phyloP scores from a whole-genome alignment of 53 echinoderm and acorn worm genomes.

The Temnopleurus reevesii region DNA sequence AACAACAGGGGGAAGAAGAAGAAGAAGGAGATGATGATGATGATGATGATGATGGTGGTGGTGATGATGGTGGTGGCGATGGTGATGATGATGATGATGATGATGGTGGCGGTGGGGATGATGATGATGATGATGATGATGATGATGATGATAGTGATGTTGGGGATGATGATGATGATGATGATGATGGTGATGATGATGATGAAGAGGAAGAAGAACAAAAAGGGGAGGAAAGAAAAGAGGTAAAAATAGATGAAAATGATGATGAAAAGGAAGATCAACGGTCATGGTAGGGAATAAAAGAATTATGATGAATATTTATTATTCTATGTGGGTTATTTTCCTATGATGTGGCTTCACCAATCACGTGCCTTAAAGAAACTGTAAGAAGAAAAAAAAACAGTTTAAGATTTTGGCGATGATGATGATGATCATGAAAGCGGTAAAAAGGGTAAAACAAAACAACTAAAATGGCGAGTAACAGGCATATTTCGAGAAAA shows the following conservation, averaged over 20 bases:
- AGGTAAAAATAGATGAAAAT: background rate
- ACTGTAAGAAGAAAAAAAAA: too few species aligned
- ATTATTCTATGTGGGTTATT: background rate
- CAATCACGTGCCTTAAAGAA: background rate
- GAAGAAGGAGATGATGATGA: background rate
- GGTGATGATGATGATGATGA: background rate
- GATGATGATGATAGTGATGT: background rate
- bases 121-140: background rate
- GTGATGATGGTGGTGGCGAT: background rate
- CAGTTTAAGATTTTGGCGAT: too few species aligned
- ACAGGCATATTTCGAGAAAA: slow-evolving; percentile 2
- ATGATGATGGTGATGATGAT: background rate
- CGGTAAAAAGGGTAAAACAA: background rate
- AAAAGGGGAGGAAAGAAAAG: too few species aligned
- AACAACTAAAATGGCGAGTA: background rate
- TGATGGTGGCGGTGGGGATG: background rate
- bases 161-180: background rate
- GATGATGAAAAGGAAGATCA: background rate
- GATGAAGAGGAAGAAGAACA: background rate
- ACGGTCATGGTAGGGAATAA: too few species aligned
- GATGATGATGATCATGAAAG: background rate
- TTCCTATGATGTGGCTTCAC: background rate
- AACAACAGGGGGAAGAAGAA: background rate
- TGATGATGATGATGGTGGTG: background rate
- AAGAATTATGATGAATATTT: too few species aligned